Percentiles rank a stretch among this genome's conserved stretches.
These are phyloP conservation scores for Falco punctatus DNA, from an alignment of 2,113 vertebrate genomes.

Conservation along the genomic window DNA sequence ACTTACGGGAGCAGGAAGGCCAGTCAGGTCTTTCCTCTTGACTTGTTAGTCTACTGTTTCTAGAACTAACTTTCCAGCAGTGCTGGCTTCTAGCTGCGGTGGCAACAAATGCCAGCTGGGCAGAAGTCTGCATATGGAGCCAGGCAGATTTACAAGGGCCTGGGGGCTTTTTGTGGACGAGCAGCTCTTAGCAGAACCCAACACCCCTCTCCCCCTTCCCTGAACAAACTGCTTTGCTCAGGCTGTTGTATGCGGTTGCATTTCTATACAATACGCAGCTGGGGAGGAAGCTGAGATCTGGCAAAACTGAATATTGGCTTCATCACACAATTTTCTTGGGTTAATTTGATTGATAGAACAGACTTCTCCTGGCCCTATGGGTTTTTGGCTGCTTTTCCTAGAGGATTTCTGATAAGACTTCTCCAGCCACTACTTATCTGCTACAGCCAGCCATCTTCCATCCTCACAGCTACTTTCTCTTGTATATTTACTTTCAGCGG, in stretches of 20 bases:
- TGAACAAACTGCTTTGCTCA: neutral
- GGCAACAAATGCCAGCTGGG: neutral
- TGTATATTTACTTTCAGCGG: slow-evolving; percentile 12
- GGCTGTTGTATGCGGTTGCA: neutral
- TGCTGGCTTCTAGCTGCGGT: neutral
- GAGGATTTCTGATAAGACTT: slow-evolving; percentile 50
- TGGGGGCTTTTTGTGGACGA: neutral
- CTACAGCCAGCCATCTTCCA: slow-evolving; percentile 43
- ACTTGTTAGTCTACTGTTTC: neutral
- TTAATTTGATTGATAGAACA: neutral
- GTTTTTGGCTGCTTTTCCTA: slow-evolving; percentile 41
- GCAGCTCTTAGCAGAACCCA: neutral
- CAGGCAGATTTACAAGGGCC: neutral
- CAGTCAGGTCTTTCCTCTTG: neutral
- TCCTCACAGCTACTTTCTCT: slow-evolving; percentile 26
- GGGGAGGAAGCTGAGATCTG: neutral
- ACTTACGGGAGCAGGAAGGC: neutral
- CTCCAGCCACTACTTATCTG: slow-evolving; percentile 63
- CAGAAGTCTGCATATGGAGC: neutral
- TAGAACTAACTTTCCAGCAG: neutral
- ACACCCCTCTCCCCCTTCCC: neutral
- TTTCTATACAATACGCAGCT: neutral
- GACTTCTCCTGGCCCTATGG: slow-evolving; percentile 8
- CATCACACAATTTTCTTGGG: neutral
- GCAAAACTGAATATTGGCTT: slow-evolving; percentile 13